These are phyloP conservation scores for Rhynchopsitta pachyrhyncha DNA, from an alignment of 2,113 vertebrate genomes.

Conservation along the genomic window DNA sequence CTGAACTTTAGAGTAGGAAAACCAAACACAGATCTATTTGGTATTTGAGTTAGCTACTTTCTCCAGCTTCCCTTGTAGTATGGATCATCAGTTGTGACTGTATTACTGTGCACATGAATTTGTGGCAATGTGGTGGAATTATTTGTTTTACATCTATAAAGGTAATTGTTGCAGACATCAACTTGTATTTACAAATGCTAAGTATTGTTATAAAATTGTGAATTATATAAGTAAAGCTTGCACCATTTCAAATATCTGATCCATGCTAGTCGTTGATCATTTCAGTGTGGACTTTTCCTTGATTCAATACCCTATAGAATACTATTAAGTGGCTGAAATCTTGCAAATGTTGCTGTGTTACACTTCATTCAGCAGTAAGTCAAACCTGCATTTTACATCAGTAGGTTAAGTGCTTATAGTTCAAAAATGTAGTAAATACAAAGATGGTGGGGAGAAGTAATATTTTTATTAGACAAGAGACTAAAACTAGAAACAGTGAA, in stretches of 20 bases:
- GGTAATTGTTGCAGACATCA: conserved; percentile 50
- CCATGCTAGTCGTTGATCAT: conserved; percentile 45
- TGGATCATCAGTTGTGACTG: conserved; percentile 28
- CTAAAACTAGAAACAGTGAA: background rate
- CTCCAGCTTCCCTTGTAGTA: conserved; percentile 14
- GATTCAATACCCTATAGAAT: conserved; percentile 10
- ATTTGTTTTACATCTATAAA: conserved; percentile 53
- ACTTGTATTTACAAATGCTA: conserved; percentile 60
- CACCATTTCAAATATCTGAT: conserved; percentile 54
- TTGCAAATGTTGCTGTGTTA: background rate
- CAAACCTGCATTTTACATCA: background rate
- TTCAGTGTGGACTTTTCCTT: conserved; percentile 35
- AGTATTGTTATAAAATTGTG: conserved; percentile 59
- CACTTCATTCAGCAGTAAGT: background rate
- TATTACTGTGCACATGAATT: conserved; percentile 56
- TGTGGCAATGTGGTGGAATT: conserved; percentile 45
- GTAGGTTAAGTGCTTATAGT: background rate
- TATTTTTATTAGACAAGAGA: background rate
- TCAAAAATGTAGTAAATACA: background rate
- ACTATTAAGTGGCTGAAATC: background rate
- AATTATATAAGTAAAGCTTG: conserved; percentile 60
- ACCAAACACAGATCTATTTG: background rate
- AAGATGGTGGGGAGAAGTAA: background rate
- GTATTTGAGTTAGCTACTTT: conserved; percentile 22
- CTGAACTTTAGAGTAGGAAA: conserved; percentile 21